Conservation (phyloP, 2,113 vertebrate species). For the Thunnus thynnus region DNA sequence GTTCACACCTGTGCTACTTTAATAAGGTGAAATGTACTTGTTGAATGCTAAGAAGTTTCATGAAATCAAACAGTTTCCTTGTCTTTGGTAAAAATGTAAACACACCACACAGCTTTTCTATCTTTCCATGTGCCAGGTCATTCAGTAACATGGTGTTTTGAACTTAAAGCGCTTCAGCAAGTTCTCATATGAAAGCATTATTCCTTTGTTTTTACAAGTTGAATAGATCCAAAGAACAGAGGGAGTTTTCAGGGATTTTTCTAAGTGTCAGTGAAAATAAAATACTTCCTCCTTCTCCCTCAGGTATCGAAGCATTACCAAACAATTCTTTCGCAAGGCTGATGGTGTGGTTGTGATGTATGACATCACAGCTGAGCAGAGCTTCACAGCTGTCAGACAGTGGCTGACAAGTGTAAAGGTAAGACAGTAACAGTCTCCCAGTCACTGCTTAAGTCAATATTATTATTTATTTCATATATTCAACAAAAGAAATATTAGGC, state of each 20-base stretch:
- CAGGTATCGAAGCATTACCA: conserved; percentile 95
- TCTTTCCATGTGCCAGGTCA: not conserved
- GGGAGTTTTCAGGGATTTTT: not conserved
- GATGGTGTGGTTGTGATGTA: conserved; percentile 94
- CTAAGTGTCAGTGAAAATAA: not conserved
- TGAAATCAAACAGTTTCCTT: too few relatives aligned
- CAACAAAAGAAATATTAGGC: too few relatives aligned
- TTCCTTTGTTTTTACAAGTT: not conserved
- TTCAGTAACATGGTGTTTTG: not conserved
- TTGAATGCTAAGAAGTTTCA: too few relatives aligned
- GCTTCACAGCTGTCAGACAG: conserved; percentile 90
- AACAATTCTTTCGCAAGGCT: conserved; percentile 95
- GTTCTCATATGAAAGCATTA: not conserved
- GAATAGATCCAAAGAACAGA: not conserved
- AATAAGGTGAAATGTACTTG: not conserved
- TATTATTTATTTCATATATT: too few relatives aligned
- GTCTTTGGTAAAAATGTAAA: too few relatives aligned
- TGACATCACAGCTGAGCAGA: conserved; percentile 89
- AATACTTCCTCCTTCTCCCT: not conserved
- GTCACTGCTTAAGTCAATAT: not conserved
- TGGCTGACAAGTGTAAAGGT: conserved; percentile 95
- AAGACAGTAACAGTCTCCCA: conserved; percentile 9
- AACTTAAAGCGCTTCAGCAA: not conserved
- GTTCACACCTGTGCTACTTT: not conserved
- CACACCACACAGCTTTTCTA: not conserved